Evolutionary conservation across 2,797 vertebrate genomes (phyloP).

Genomic region (Mus caroli): DNA sequence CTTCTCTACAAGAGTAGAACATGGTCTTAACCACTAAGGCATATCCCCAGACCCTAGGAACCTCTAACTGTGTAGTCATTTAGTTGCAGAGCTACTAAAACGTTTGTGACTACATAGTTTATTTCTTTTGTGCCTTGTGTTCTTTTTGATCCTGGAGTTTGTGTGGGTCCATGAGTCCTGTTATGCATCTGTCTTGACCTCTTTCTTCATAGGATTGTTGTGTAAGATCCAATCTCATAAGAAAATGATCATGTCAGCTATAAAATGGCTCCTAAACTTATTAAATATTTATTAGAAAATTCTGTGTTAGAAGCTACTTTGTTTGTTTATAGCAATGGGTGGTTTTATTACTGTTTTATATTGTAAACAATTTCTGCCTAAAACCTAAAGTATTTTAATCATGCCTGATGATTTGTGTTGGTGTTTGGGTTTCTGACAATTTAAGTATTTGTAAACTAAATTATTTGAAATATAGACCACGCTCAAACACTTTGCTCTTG

Average conservation of each 20-base stretch:
- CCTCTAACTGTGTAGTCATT: neutral
- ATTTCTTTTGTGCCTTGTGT: neutral
- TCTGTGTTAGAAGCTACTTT: neutral
- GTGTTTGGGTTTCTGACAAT: neutral
- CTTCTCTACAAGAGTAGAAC: neutral
- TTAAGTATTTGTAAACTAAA: slow-evolving; percentile 58
- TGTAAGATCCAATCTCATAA: slow-evolving; percentile 25
- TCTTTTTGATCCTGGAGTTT: slow-evolving; percentile 36
- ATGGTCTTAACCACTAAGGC: neutral
- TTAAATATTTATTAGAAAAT: slow-evolving; percentile 2
- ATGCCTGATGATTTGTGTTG: slow-evolving; percentile 38
- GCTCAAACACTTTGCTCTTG: slow-evolving; percentile 43
- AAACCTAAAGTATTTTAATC: slow-evolving; percentile 48
- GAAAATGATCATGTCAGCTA: neutral
- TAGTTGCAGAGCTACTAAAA: neutral
- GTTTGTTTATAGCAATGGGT: slow-evolving; percentile 17
- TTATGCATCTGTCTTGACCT: slow-evolving; percentile 14
- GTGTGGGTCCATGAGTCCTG: slow-evolving; percentile 1
- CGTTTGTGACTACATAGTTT: slow-evolving; percentile 47
- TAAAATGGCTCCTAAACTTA: slow-evolving; percentile 26
- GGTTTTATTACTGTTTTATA: slow-evolving; percentile 59
- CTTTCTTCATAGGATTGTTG: slow-evolving; percentile 40
- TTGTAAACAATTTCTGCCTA: slow-evolving; percentile 51
- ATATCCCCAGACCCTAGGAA: neutral
- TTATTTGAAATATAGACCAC: slow-evolving; percentile 51